Conservation (phyloP, 2,797 vertebrate genomes). For the Sparus aurata region DNA sequence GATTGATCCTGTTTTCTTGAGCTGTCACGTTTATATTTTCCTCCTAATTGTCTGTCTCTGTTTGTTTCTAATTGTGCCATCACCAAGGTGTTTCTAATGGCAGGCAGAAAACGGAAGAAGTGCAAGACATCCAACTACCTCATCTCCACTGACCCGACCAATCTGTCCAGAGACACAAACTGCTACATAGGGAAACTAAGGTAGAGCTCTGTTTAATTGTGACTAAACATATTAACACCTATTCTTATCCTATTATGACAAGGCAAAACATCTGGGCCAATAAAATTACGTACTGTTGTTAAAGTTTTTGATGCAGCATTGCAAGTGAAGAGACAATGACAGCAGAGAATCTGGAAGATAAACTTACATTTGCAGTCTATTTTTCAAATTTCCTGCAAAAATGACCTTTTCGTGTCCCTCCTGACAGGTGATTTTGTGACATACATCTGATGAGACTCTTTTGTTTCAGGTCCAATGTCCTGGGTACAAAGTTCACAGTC, state of each 20-base stretch:
- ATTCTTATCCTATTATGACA: not conserved
- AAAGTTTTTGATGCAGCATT: not conserved
- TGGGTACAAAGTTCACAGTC: slow-evolving; percentile 93
- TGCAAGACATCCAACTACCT: slow-evolving; percentile 94
- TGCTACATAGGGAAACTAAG: slow-evolving; percentile 93
- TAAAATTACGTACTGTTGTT: not conserved
- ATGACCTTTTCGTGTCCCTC: not conserved
- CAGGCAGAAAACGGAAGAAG: slow-evolving; percentile 92
- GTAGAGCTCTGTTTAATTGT: slow-evolving; percentile 66
- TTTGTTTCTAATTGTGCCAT: slow-evolving; percentile 8
- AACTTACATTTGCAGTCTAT: not conserved
- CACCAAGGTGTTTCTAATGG: slow-evolving; percentile 91
- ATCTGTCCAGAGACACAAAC: slow-evolving; percentile 89
- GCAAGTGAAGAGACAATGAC: not conserved
- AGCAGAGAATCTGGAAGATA: not conserved
- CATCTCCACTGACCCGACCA: slow-evolving; percentile 90
- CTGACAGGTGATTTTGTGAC: not conserved
- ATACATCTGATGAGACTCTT: not conserved
- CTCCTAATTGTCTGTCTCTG: not conserved
- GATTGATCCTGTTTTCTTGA: not conserved
- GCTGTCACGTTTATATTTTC: not conserved
- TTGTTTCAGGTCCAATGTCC: slow-evolving; percentile 88
- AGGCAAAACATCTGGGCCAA: not conserved
- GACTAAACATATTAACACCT: not conserved
- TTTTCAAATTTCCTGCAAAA: not conserved